A percentile compares a stretch with the other conserved stretches of the same genome.
Evolutionary conservation across 1,140 invertebrate genomes (phyloP).

Genomic region (Neuroterus valhalla): DNA sequence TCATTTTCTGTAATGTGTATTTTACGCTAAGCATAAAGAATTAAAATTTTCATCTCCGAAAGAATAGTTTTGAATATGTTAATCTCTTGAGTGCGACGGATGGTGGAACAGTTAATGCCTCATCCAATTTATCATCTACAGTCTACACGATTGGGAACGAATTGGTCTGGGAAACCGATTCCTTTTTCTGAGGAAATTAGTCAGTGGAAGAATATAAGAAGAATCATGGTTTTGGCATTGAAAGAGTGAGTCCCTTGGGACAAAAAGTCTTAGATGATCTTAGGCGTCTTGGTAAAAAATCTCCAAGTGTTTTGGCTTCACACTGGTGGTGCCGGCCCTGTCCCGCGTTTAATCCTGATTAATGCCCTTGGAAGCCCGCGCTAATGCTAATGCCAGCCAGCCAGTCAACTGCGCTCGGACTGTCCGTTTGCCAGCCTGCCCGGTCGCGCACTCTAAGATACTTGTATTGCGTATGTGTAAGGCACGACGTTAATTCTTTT

Average conservation of each 20-base stretch:
- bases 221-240: not conserved
- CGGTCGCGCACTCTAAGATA: constrained; percentile 35
- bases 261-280: constrained; percentile 23
- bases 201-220: not conserved
- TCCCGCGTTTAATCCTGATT: constrained; percentile 72
- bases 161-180: too few species aligned
- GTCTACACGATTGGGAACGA: too few species aligned
- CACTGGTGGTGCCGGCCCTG: constrained; percentile 56
- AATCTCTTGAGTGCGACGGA: too few species aligned
- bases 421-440: constrained; percentile 32
- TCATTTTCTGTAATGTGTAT: too few species aligned
- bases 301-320: constrained; percentile 52
- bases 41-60: too few species aligned
- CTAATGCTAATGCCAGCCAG: constrained; percentile 68
- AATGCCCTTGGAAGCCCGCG: constrained; percentile 69
- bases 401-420: constrained; percentile 37
- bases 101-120: too few species aligned
- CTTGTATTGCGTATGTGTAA: constrained; percentile 32
- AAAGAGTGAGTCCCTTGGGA: not conserved
- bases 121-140: too few species aligned
- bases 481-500: constrained; percentile 48
- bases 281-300: constrained; percentile 43
- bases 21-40: too few species aligned
- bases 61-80: too few species aligned
- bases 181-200: not conserved